Evolutionary conservation across 2,888 invertebrate species (phyloP).

Genomic region (Drosophila parthenogenetica): DNA sequence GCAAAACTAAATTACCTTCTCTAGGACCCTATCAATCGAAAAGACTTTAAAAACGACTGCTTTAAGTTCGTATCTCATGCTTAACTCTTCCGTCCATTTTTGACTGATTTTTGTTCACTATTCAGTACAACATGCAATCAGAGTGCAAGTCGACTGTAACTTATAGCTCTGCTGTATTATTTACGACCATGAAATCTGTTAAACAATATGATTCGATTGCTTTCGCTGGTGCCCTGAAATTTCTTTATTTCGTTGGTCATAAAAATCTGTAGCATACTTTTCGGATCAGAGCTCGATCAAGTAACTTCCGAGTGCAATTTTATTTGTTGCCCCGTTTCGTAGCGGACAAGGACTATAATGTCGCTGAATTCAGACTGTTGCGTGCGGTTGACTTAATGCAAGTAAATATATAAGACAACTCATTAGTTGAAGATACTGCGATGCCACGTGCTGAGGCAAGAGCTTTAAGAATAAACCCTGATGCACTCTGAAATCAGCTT

Average conservation of each 20-base stretch:
- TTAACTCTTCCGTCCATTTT: too few species aligned
- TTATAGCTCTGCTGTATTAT: constrained; percentile 24
- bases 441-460: constrained; percentile 44
- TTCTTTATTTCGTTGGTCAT: constrained; percentile 39
- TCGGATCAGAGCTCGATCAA: constrained; percentile 5
- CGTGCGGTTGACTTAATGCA: constrained; percentile 20
- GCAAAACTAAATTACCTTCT: too few species aligned
- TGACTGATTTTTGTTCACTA: too few species aligned
- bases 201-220: constrained; percentile 44
- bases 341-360: not conserved
- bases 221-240: constrained; percentile 38
- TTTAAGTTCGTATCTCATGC: too few species aligned
- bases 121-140: constrained; percentile 19
- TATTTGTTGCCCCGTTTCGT: constrained; percentile 29
- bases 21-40: too few species aligned
- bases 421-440: constrained; percentile 55
- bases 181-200: constrained; percentile 49
- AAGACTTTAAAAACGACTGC: too few species aligned
- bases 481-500: constrained; percentile 22
- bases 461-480: constrained; percentile 30
- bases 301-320: constrained; percentile 19
- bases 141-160: constrained; percentile 13
- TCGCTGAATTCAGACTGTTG: constrained; percentile 3
- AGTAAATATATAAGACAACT: constrained; percentile 61
- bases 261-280: constrained; percentile 60